Evolutionary conservation across 2,113 vertebrate species (phyloP).

Genomic region (Xenopus tropicalis): DNA sequence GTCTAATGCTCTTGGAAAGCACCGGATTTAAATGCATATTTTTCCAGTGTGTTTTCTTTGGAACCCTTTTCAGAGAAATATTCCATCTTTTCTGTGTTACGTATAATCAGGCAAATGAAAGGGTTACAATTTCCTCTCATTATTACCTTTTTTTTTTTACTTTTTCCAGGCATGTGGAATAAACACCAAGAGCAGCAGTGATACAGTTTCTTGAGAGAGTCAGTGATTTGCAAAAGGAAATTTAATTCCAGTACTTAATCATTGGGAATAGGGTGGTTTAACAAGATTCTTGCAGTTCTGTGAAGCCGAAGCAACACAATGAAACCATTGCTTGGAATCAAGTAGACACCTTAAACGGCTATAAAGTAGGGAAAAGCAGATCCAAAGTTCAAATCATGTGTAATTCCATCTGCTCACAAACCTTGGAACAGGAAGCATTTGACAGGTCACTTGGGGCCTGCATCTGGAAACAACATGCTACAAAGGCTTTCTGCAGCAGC

Average conservation of each 20-base stretch:
- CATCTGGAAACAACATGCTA: conserved; percentile 67
- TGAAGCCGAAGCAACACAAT: conserved; percentile 41
- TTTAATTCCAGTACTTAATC: conserved; percentile 53
- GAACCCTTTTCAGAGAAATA: no score
- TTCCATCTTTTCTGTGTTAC: no score
- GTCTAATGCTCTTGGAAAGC: no score
- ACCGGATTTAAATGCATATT: no score
- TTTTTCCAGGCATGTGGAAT: conserved; percentile 4
- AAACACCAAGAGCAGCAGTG: conserved; percentile 14
- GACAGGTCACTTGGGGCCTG: conserved; percentile 53
- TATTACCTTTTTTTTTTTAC: background rate
- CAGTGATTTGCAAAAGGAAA: conserved; percentile 43
- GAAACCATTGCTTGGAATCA: conserved; percentile 45
- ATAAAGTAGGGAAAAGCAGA: conserved; percentile 47
- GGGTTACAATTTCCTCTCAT: background rate
- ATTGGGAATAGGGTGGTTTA: conserved; percentile 49
- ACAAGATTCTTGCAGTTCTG: conserved; percentile 54
- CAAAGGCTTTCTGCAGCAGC: conserved; percentile 59
- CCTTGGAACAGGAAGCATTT: conserved; percentile 55
- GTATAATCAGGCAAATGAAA: background rate
- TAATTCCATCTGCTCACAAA: conserved; percentile 54
- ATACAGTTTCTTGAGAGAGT: conserved; percentile 1
- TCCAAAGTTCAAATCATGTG: conserved; percentile 18
- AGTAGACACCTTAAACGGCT: conserved; percentile 51
- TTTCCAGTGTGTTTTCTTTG: no score